Conservation (phyloP, 2,888 invertebrate genomes). For the Ectemnius cavifrons region DNA sequence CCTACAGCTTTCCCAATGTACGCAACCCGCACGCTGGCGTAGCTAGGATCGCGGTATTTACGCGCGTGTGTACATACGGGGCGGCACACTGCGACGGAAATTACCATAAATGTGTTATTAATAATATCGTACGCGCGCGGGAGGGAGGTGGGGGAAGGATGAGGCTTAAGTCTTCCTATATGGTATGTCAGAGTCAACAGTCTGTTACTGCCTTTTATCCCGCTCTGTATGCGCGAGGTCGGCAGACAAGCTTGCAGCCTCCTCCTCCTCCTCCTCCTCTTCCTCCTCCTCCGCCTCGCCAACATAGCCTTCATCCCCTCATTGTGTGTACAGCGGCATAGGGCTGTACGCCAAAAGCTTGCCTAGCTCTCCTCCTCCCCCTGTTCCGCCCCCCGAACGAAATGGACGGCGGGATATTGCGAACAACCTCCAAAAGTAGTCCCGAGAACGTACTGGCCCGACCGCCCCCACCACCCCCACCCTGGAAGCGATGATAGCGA, state of each 20-base stretch:
- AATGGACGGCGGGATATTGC: slow-evolving; percentile 60
- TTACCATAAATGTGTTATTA: slow-evolving; percentile 68
- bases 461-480: background rate
- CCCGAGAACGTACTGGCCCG: slow-evolving; percentile 34
- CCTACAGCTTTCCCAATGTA: slow-evolving; percentile 8
- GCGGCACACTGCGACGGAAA: slow-evolving; percentile 35
- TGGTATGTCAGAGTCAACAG: slow-evolving; percentile 54
- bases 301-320: slow-evolving; percentile 30
- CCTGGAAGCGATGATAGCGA: slow-evolving; percentile 32
- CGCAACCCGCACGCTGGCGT: no score
- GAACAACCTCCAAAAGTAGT: slow-evolving; percentile 59
- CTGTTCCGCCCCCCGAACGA: slow-evolving; percentile 27
- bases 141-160: no score
- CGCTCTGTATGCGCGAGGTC: slow-evolving; percentile 61
- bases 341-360: slow-evolving; percentile 42
- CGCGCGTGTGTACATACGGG: slow-evolving; percentile 21
- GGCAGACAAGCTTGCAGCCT: slow-evolving; percentile 38
- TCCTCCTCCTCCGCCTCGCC: background rate
- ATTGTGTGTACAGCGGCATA: slow-evolving; percentile 52
- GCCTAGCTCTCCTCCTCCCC: slow-evolving; percentile 19
- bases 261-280: slow-evolving; percentile 18
- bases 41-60: slow-evolving; percentile 16
- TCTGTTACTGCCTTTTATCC: slow-evolving; percentile 55
- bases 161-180: slow-evolving; percentile 26
- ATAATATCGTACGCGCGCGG: slow-evolving; percentile 57